Base-by-base conservation (phyloP, 2,113 vertebrate genomes). In the Nymphicus hollandicus region DNA sequence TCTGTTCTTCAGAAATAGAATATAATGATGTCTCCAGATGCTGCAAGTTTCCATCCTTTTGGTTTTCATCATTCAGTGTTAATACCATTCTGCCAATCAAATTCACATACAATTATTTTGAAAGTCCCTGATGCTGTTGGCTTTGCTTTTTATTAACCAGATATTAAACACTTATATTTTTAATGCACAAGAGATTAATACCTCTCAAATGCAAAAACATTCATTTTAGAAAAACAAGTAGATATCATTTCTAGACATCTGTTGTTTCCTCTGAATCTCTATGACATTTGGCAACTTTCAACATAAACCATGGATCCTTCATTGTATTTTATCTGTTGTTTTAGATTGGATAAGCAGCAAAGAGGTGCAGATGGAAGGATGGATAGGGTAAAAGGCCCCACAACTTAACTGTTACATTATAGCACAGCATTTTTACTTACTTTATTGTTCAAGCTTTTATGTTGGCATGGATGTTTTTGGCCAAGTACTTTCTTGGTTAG, bases 131-230 rank as follows among this genome's bases (percentile, higher is more conserved):
- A 81, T 93, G n/a, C 37, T 96, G 78, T 88, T 20, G 20, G 46
- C 83, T 93, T 72, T 1, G 4, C 27, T 84, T 93, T 95, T 88
- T 79, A 64, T 77, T 92, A 93, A 79, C 63, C 86, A 88, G 91
- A 56, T 87, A 86, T 69, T 58, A 89, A 83, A 91, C 56, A 24
- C 73, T 93, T 96, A 95, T 96, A 55, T 96, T 95, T 91, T 35
- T 77, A 88, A 86, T 94, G 87, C 41, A 60, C 4, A 5, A n/a
- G 31, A 50, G 50, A 72, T 87, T 9, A 93, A 86, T 80, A 43
- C 10, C 17, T 73, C 60, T 71, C 35, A 63, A 56, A 91, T 81
- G 60, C 61, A 81, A 93, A 82, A 85, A 4, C 46, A 65, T 70
- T 88, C 2, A 24, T 85, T 81, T 86, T 37, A 81, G 31, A 12